phyloP scores from a whole-genome alignment of 2,888 invertebrate species.

The Eupithecia centaureata region DNA sequence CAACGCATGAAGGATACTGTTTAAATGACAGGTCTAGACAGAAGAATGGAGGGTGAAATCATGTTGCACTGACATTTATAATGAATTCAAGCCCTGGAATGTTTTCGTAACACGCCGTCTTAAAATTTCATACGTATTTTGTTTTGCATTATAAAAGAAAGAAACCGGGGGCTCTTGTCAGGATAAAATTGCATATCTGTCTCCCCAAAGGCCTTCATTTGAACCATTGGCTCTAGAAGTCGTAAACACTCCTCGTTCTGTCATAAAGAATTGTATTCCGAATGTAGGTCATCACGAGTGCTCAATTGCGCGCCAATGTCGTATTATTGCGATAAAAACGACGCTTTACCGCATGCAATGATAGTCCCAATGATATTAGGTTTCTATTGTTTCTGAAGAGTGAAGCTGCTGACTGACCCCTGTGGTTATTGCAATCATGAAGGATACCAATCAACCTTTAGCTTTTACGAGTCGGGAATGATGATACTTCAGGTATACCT shows the following conservation, averaged over 20 bases:
- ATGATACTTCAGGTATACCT: neutral
- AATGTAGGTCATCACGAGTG: conserved; percentile 31
- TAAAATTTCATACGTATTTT: neutral
- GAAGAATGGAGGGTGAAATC: neutral
- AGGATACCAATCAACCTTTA: neutral
- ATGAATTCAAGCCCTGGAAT: neutral
- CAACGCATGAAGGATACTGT: neutral
- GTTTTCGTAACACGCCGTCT: neutral
- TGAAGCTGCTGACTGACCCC: neutral
- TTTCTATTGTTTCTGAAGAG: conserved; percentile 27
- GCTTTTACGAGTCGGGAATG: conserved; percentile 2
- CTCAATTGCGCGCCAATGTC: conserved; percentile 33
- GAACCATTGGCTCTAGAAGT: conserved; percentile 27
- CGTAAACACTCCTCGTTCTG: conserved; percentile 26
- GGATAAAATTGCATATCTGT: neutral
- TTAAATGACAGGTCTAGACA: neutral
- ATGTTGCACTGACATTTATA: neutral
- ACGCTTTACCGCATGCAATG: conserved; percentile 32
- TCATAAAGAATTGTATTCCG: conserved; percentile 25
- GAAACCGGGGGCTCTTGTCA: neutral
- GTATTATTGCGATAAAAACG: conserved; percentile 32
- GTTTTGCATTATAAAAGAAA: neutral
- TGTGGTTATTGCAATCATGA: neutral
- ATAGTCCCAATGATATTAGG: conserved; percentile 30
- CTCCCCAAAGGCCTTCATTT: conserved; percentile 8